Conservation (phyloP, 1,140 invertebrate species). For the Yoshiicerus persimilis region DNA sequence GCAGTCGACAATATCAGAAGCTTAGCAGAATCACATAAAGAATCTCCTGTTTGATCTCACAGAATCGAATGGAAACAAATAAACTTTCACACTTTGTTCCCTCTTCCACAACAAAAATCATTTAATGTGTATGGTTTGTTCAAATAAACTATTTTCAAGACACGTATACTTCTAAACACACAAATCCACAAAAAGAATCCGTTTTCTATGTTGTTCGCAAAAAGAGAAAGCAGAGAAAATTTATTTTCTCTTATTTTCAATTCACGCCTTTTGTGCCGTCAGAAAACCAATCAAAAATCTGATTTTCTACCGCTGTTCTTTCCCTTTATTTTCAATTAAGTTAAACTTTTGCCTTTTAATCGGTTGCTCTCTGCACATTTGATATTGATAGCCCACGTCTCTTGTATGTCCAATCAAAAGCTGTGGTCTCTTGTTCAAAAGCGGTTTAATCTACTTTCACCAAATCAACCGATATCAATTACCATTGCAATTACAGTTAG, state of each 20-base stretch:
- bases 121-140: neutral
- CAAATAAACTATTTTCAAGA: neutral
- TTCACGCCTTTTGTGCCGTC: neutral
- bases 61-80: slow-evolving; percentile 17
- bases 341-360: neutral
- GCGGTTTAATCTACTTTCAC: too few relatives aligned
- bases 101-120: neutral
- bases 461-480: too few relatives aligned
- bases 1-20: neutral
- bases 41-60: neutral
- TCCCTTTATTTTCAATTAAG: neutral
- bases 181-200: neutral
- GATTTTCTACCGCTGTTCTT: neutral
- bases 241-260: neutral
- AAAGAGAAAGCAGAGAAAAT: neutral
- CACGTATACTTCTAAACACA: neutral
- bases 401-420: too few relatives aligned
- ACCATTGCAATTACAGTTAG: too few relatives aligned
- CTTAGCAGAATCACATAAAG: neutral
- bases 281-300: neutral
- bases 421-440: too few relatives aligned
- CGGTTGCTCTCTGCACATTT: neutral
- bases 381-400: too few relatives aligned
- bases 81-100: neutral
- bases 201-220: too few relatives aligned